Percentiles rank a stretch among this genome's conserved stretches.
Conservation (phyloP, 1,140 invertebrate genomes). For the Onthophagus taurus region DNA sequence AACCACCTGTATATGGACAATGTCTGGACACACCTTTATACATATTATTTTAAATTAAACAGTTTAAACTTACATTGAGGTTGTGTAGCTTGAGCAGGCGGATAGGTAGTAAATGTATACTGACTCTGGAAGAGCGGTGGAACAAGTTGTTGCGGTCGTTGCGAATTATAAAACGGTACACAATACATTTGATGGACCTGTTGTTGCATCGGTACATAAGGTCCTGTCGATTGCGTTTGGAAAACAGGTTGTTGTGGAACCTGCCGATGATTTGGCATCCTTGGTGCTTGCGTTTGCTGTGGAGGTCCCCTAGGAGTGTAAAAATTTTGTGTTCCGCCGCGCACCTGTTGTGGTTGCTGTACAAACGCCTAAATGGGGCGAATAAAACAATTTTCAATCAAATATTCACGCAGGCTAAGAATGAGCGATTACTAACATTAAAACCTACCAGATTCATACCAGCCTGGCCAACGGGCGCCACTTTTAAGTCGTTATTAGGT, state of each 20-base stretch:
- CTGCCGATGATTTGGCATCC: slow-evolving; percentile 32
- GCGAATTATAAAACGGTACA: slow-evolving; percentile 6
- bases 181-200: slow-evolving; percentile 9
- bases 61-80: slow-evolving; percentile 11
- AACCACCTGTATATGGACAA: no score
- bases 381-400: neutral
- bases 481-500: slow-evolving; percentile 34
- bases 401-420: no score
- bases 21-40: no score
- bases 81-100: slow-evolving; percentile 7
- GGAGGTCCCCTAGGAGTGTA: slow-evolving; percentile 17
- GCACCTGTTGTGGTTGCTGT: slow-evolving; percentile 16
- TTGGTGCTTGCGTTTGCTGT: slow-evolving; percentile 26
- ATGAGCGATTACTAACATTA: neutral
- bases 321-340: slow-evolving; percentile 14
- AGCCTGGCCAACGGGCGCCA: slow-evolving; percentile 23
- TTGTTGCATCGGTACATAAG: slow-evolving; percentile 6
- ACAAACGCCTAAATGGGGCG: slow-evolving; percentile 18
- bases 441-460: slow-evolving; percentile 21
- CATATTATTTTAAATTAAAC: no score
- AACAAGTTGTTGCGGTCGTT: slow-evolving; percentile 9
- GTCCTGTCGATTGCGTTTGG: slow-evolving; percentile 11
- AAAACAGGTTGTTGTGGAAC: slow-evolving; percentile 20
- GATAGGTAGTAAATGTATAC: slow-evolving; percentile 10
- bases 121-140: slow-evolving; percentile 8